Percentiles rank a stretch among this genome's conserved stretches.
Evolutionary conservation across 2,113 vertebrate genomes (phyloP).

Genomic region (Rhinoptilus africanus): DNA sequence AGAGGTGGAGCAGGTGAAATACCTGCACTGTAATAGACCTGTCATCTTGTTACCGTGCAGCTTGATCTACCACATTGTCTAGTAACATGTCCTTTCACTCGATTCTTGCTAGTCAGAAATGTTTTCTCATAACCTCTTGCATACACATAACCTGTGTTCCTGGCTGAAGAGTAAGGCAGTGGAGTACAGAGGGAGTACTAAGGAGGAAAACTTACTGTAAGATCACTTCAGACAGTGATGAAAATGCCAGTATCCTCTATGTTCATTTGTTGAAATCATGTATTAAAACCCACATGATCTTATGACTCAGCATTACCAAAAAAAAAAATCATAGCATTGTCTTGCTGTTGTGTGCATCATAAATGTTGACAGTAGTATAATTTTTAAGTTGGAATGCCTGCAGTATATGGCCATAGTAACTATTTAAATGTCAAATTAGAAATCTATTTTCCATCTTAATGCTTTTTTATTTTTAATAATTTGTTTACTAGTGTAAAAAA

Average conservation of each 20-base stretch:
- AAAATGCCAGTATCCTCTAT: not conserved
- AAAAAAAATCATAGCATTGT: not conserved
- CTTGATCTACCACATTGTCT: not conserved
- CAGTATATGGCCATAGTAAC: not conserved
- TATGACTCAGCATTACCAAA: not conserved
- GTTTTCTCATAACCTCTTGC: not conserved
- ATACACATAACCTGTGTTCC: not conserved
- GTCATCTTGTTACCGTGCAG: rapidly evolving
- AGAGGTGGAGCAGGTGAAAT: not conserved
- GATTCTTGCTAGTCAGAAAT: not conserved
- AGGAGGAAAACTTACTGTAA: not conserved
- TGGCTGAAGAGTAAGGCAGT: not conserved
- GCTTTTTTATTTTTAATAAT: not conserved
- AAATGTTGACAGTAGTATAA: not conserved
- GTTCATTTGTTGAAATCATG: not conserved
- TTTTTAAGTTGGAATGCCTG: not conserved
- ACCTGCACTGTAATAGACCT: not conserved
- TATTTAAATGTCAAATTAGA: too few species aligned
- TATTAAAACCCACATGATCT: not conserved
- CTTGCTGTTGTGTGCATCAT: not conserved
- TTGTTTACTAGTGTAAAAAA: not conserved
- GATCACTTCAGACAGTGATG: not conserved
- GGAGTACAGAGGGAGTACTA: not conserved
- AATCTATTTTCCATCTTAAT: too few species aligned
- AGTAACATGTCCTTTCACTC: not conserved